Base-by-base conservation (phyloP, 2,113 vertebrate species). In the Rhinichthys klamathensis region DNA sequence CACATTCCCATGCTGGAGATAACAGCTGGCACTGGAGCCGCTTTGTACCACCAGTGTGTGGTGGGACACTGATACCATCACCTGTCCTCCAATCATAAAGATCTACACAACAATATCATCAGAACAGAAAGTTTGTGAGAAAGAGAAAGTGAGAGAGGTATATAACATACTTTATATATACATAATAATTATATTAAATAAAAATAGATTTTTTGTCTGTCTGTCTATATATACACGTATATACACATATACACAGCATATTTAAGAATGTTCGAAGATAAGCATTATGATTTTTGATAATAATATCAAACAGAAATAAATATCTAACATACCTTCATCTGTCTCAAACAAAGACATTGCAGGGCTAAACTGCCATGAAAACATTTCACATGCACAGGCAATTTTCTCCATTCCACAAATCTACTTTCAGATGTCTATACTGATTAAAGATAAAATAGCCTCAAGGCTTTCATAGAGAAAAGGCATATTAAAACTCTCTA, bases 1-100 rank as follows among this genome's bases (percentile, higher is more conserved):
- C 35, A 58, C 84, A 80, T 86, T 89, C 81, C 54, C 77, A 46
- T 56, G 75, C 30, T 78, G 79, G 46, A 83, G 85, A 89, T 87
- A 87, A 87, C 82, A 25, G 30, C 30, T 61, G 70, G 69, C 30
- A 41, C 27, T 63, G 30, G 63, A 80, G 32, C 35, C n/a, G 56
- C n/a, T 38, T 4, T 9, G 11, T 18, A 72, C 54, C 54, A 46
- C 10, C 49, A 73, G 72, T 65, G 60, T n/a, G 49, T 15, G 46
- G 88, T 67, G 49, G 46, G 15, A 9, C 16, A 21, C 73, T 15
- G 77, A 83, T 25, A 32, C 18, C 30, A 87, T 84, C 74, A 70
- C 41, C 75, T 38, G 32, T 27, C 21, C 38, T 60, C 70, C 18
- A 46, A 76, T 63, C 73, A 58, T 9, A 32, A 49, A 41, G 8